A percentile compares a stretch with the other conserved stretches of the same genome.
These are phyloP conservation scores for Drosophila greeni DNA, from an alignment of 2,888 invertebrate species.

Conservation along the genomic window DNA sequence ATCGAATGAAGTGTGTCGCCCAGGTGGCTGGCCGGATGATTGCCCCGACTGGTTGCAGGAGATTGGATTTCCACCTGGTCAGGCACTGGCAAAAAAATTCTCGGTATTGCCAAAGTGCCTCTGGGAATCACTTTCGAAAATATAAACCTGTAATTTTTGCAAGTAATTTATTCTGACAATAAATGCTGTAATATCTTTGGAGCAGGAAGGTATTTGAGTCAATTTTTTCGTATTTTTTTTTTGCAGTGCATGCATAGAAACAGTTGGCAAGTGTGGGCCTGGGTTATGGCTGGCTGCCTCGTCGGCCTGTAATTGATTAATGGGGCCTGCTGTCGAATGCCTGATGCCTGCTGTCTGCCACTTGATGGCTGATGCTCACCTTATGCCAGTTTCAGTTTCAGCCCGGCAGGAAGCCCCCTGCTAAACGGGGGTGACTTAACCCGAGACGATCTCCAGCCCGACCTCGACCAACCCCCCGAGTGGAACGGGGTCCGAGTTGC, in stretches of 20 bases:
- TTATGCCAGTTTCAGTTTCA: conserved; percentile 26
- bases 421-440: conserved; percentile 26
- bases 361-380: conserved; percentile 57
- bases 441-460: conserved; percentile 5
- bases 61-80: conserved; percentile 29
- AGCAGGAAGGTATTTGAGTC: not conserved
- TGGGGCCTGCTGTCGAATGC: conserved; percentile 64
- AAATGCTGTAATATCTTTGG: not conserved
- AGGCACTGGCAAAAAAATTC: conserved; percentile 2
- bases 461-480: not conserved
- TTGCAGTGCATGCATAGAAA: conserved; percentile 15
- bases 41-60: conserved; percentile 25
- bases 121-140: not conserved
- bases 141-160: not conserved
- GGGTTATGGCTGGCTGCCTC: conserved; percentile 21
- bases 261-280: conserved; percentile 22
- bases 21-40: conserved; percentile 35
- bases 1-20: conserved; percentile 39
- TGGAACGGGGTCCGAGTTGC: conserved; percentile 34
- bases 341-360: conserved; percentile 63
- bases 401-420: not conserved
- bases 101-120: not conserved
- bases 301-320: conserved; percentile 74
- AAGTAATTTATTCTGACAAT: not conserved
- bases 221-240: not conserved